Base-by-base conservation (phyloP, 2,888 invertebrate genomes). In the Lochmaea capreae region DNA sequence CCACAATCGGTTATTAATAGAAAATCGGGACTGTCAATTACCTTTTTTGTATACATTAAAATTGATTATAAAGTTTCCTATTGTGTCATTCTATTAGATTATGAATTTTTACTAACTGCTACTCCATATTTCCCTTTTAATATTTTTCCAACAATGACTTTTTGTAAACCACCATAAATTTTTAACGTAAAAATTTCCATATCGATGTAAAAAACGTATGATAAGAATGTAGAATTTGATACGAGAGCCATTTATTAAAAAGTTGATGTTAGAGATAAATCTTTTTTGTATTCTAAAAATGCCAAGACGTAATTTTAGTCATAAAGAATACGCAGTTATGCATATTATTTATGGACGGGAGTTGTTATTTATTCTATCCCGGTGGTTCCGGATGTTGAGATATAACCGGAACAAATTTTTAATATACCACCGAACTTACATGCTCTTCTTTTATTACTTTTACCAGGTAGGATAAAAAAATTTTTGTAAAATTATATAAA, bases 321-420 rank as follows among this genome's bases (percentile, higher is more conserved):
- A n/a, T 52, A 52, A 52, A 52, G 52, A 52, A 52, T 52, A 52
- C 52, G 52, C 52, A 52, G 52, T 52, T 52, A 16, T 52, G 52
- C 52, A 52, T 52, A 52, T 52, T 52, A 52, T 52, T 52, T 52
- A 52, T 52, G 52, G 52, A 52, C 14, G 52, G 16, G 52, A 49
- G 49, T 49, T 49, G 49, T 52, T 52, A 52, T 52, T 52, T 52
- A 52, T 52, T 52, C 52, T n/a, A 52, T 52, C 52, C n/a, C 52
- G n/a, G n/a, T 1, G 52, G 52, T 52, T 52, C 52, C n/a, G 16
- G 16, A 52, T 52, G 52, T 52, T 1, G 52, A n/a, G 14, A 52
- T 52, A 52, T 16, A 6, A 16, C 52, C 52, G 52, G 52, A 52
- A 52, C 52, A 16, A 52, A 52, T 52, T 52, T 52, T 52, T 52